Evolutionary conservation across 2,888 invertebrate species (phyloP), one percentile per base, ranked within the genome.

Genomic region (Cephonodes hylas): DNA sequence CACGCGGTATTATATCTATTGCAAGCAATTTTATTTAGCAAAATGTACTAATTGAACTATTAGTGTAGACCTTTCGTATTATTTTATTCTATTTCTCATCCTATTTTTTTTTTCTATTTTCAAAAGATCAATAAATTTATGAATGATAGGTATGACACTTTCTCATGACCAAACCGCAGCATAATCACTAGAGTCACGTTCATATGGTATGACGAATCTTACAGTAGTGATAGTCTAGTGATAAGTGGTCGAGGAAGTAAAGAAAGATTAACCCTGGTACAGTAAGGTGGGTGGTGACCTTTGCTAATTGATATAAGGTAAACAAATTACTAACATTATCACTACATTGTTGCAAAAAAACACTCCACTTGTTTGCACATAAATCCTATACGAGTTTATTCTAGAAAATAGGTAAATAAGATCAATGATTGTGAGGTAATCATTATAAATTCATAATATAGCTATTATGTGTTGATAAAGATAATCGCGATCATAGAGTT

Each of bases 241-340:
- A 20, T 31, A 53, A 45, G 27, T 13, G 13, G 45, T 15, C 4
- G 27, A 8, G 23, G 46, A 27, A 44, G 27, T 27, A 3, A 27
- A 53, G 27, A 53, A 53, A 53, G 18, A 53, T 53, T 15, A 31
- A 8, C 18, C 18, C 31, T 18, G 4, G 18, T 27, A 3, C 53
- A 10, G 10, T 7, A 31, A 53, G 53, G 53, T 31, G n/a, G 27
- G 27, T 27, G n/a, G 31, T 31, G 31, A 53, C 53, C 53, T 31
- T 8, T 48, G 25, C 18, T 53, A 53, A 53, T 53, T 53, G 53
- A 53, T 53, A 27, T 53, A 53, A 53, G 53, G 53, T 53, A 53
- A 53, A 53, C 53, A 53, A 31, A 53, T 31, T 5, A 31, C 27
- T 8, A 15, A 27, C 27, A 15, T 48, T 8, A 48, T 25, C 0